phyloP scores from a whole-genome alignment of 2,797 vertebrate genomes.

The Spea hammondii region DNA sequence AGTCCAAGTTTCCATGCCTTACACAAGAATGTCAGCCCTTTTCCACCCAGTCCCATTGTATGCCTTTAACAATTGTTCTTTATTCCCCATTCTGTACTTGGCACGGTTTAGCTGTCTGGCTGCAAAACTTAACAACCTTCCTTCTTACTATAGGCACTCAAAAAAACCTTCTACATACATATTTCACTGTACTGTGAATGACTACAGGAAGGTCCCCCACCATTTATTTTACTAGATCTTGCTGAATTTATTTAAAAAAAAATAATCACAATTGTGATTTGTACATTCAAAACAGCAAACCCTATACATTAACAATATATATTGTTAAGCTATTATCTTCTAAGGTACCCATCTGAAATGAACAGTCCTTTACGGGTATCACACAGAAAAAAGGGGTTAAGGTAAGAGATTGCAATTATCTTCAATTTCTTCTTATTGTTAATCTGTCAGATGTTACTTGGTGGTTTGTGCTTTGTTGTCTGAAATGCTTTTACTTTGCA shows the following conservation, averaged over 20 bases:
- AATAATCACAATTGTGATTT: not conserved
- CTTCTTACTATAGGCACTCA: conserved; percentile 63
- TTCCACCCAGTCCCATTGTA: conserved; percentile 69
- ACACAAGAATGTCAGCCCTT: conserved; percentile 60
- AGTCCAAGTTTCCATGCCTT: conserved; percentile 68
- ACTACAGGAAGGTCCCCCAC: not conserved
- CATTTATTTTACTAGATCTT: not conserved
- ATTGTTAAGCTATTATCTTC: no score
- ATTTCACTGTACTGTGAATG: conserved; percentile 52
- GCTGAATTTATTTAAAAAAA: not conserved
- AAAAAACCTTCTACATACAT: conserved; percentile 63
- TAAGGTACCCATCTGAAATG: no score
- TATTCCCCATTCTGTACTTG: conserved; percentile 61
- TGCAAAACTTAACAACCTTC: conserved; percentile 63
- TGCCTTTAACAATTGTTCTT: conserved; percentile 64
- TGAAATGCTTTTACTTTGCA: not conserved
- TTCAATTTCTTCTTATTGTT: not conserved
- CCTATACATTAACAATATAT: no score
- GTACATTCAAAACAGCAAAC: no score
- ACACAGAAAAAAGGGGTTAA: conserved; percentile 22
- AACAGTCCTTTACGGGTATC: not conserved
- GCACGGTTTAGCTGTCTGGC: conserved; percentile 66
- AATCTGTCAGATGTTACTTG: not conserved
- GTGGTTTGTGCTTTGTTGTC: not conserved
- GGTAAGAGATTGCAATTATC: conserved; percentile 54